Conservation (phyloP, 1,140 invertebrate genomes). For the Trialeurodes vaporariorum region DNA sequence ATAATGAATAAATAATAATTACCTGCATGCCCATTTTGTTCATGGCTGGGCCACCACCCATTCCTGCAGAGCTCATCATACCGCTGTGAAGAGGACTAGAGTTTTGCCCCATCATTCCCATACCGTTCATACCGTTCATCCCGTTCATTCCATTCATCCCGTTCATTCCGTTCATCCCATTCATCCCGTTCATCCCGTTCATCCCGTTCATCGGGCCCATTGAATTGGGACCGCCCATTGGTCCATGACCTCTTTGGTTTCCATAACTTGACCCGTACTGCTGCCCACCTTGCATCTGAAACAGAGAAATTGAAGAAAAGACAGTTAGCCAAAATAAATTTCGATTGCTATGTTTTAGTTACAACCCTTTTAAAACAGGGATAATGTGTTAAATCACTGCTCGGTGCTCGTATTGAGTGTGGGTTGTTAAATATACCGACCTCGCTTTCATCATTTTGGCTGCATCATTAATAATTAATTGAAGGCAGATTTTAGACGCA, state of each 20-base stretch:
- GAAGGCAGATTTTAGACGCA: too few species aligned
- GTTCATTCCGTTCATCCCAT: conserved; percentile 30
- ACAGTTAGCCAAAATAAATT: too few species aligned
- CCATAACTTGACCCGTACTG: conserved; percentile 38
- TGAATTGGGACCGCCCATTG: conserved; percentile 28
- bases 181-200: conserved; percentile 28
- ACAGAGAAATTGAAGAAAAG: too few species aligned
- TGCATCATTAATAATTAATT: too few species aligned
- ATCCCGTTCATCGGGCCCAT: neutral
- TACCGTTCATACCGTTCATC: conserved; percentile 43
- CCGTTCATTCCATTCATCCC: conserved; percentile 22
- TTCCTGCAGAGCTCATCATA: conserved; percentile 44
- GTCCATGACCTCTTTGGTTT: conserved; percentile 38
- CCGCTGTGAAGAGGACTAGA: conserved; percentile 40
- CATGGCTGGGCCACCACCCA: conserved; percentile 34
- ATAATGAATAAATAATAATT: conserved; percentile 12
- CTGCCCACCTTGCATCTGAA: conserved; percentile 35
- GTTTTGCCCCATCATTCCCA: conserved; percentile 32
- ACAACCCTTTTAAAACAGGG: too few species aligned
- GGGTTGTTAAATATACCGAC: too few species aligned
- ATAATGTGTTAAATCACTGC: too few species aligned
- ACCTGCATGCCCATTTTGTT: conserved; percentile 49
- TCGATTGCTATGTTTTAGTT: too few species aligned
- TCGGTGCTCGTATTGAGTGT: too few species aligned
- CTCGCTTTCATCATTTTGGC: too few species aligned